These are phyloP conservation scores for Hyphantria cunea DNA, from an alignment of 1,140 invertebrate genomes.

Conservation along the genomic window DNA sequence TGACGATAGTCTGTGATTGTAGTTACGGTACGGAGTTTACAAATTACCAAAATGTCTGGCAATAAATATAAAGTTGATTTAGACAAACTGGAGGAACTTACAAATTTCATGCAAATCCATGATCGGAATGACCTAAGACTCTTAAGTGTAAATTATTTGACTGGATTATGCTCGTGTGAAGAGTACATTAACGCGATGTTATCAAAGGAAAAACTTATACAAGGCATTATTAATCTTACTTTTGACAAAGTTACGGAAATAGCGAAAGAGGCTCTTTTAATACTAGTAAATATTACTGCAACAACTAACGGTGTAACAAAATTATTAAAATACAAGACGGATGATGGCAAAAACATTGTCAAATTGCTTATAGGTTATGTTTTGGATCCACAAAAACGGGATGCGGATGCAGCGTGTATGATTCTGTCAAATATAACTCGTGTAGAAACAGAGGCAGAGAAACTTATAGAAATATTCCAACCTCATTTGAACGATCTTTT, in stretches of 20 bases:
- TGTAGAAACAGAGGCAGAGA: constrained; percentile 83
- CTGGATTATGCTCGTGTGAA: constrained; percentile 86
- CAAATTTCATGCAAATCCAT: constrained; percentile 47
- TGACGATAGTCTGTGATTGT: too few relatives aligned
- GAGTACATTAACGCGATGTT: constrained; percentile 85
- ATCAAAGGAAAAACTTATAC: constrained; percentile 82
- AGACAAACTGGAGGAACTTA: constrained; percentile 46
- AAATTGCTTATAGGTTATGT: constrained; percentile 73
- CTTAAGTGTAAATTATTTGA: constrained; percentile 61
- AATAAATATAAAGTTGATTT: too few relatives aligned
- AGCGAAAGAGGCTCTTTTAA: constrained; percentile 86
- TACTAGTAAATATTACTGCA: constrained; percentile 89
- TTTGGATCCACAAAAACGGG: constrained; percentile 71
- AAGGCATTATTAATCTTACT: constrained; percentile 84
- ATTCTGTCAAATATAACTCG: constrained; percentile 91
- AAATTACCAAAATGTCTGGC: too few relatives aligned
- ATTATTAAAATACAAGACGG: constrained; percentile 76
- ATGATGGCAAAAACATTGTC: constrained; percentile 53
- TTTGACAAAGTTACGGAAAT: constrained; percentile 83
- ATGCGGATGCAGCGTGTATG: constrained; percentile 91
- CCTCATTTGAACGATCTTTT: constrained; percentile 85
- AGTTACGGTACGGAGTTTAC: too few relatives aligned
- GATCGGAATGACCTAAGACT: constrained; percentile 66
- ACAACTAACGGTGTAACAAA: constrained; percentile 83
- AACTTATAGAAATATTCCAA: constrained; percentile 82